Evolutionary conservation across 2,797 vertebrate species (phyloP), one percentile per base, ranked within the genome.

Genomic region (Gymnoscopelus braueri): DNA sequence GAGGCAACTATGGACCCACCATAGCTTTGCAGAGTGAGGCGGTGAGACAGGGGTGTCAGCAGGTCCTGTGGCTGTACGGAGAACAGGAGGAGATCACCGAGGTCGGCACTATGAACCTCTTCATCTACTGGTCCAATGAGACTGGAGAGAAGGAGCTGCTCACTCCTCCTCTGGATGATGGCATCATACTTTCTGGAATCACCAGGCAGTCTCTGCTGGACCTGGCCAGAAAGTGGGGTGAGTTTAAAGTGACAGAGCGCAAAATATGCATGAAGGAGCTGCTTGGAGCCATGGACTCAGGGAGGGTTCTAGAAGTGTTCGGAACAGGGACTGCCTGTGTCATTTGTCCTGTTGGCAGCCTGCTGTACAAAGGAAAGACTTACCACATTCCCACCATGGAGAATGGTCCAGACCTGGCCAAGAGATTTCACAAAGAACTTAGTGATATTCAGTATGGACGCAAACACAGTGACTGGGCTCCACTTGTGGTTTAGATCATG

Each of bases 21-120:
- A 96, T 98, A 57, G 90, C 93, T 0, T 90, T 97, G 63, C 96
- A 98, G 88, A 81, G 39, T 0, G 91, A 94, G 87, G 96, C 96
- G 0, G 10, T 74, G 57, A 91, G 88, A 74, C 80, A 72, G 47
- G 95, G 94, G 68, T 97, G 95, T n/a, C 95, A 98, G 88, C 96
- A 98, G 88, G 96, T 96, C 0, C 90, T 97, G 50, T 98, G 96
- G 96, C 90, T 98, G 15, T 95, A 96, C 0, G 96, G 96, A 0
- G 85, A 93, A 0, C 35, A 94, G 0, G 95, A 96, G 74, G 89
- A 96, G 88, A 94, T 98, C 90, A 97, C 96, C 0, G 96, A 98
- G 86, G 96, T 95, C 12, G 96, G 96, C 54, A 98, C 96, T 89
- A 98, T 98, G 96, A 98, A 98, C 88, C 94, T 98, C 89, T 98